phyloP scores from a whole-genome alignment of 2,888 invertebrate genomes.

The Caprella mutica region DNA sequence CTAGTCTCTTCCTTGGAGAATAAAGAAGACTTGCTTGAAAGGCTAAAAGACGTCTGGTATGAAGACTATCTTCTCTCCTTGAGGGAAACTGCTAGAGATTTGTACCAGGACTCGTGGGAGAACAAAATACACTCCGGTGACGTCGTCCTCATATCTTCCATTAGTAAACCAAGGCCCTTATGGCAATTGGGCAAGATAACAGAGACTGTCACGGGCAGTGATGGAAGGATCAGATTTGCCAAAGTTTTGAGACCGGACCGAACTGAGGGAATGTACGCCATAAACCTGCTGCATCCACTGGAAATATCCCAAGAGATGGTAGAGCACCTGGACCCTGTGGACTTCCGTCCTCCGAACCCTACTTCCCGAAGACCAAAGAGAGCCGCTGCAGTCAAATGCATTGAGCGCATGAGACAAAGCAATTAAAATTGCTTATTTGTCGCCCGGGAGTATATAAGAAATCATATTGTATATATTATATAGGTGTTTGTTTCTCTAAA shows the following conservation, averaged over 20 bases:
- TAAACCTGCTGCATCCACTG: background rate
- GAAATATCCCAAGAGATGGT: too few relatives aligned
- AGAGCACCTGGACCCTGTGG: too few relatives aligned
- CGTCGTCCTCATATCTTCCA: background rate
- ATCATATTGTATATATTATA: too few relatives aligned
- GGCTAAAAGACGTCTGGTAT: background rate
- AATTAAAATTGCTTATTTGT: too few relatives aligned
- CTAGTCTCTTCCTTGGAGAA: background rate
- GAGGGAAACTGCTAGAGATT: background rate
- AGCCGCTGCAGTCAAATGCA: too few relatives aligned
- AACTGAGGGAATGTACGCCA: background rate
- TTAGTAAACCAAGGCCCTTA: background rate
- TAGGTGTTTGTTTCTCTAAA: too few relatives aligned
- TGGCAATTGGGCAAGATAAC: background rate
- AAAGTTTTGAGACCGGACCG: background rate
- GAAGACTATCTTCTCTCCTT: background rate
- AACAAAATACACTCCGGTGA: background rate
- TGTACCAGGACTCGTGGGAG: background rate
- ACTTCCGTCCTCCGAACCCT: too few relatives aligned
- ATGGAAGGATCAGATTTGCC: background rate
- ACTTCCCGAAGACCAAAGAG: too few relatives aligned
- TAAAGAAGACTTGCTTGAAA: background rate
- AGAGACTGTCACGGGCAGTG: background rate
- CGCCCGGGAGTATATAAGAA: too few relatives aligned
- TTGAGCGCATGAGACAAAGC: too few relatives aligned